These are phyloP conservation scores for Eremophila alpestris DNA, from an alignment of 2,797 vertebrate species.

Conservation along the genomic window DNA sequence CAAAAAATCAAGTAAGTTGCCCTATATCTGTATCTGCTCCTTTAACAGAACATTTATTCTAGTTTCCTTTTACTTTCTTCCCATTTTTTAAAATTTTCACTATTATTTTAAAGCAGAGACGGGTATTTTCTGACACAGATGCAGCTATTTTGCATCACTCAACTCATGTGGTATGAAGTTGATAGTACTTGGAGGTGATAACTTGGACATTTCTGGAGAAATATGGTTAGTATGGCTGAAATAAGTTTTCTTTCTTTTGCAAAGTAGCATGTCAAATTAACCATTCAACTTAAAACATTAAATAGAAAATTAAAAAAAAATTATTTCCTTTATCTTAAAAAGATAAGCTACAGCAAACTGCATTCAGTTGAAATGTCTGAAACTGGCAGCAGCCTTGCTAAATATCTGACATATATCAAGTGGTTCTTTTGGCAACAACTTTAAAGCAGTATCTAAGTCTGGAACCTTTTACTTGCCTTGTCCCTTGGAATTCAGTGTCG, in stretches of 20 bases:
- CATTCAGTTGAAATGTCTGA: neutral
- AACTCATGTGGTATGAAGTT: neutral
- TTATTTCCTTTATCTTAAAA: neutral
- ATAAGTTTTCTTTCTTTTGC: neutral
- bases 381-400: neutral
- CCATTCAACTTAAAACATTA: neutral
- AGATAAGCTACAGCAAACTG: neutral
- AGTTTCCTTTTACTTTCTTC: neutral
- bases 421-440: neutral
- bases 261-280: neutral
- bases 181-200: neutral
- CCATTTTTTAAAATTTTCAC: neutral
- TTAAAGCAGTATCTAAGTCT: neutral
- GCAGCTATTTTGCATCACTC: neutral
- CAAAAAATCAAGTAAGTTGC: neutral
- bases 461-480: neutral
- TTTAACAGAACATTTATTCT: neutral
- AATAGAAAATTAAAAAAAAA: neutral
- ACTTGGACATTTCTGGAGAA: neutral
- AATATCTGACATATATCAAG: neutral
- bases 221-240: neutral
- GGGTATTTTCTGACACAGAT: conserved; percentile 11
- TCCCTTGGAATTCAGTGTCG: neutral
- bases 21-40: neutral
- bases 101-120: neutral